Percentiles rank a stretch among this genome's conserved stretches.
phyloP scores from a whole-genome alignment of 2,888 invertebrate species.

The Chloromyia formosa region DNA sequence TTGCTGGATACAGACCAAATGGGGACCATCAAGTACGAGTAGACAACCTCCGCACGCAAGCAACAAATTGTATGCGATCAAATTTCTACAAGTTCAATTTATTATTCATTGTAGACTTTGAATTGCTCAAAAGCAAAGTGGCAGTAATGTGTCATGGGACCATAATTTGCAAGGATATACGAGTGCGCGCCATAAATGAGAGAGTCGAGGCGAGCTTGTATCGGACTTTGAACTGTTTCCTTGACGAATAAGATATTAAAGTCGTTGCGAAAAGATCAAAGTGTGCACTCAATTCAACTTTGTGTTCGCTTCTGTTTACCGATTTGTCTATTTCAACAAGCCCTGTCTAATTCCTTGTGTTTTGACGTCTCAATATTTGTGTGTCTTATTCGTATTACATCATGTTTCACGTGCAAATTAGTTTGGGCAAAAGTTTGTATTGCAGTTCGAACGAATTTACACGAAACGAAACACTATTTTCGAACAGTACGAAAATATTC shows the following conservation, averaged over 20 bases:
- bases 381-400: not conserved
- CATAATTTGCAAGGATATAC: not conserved
- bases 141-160: slow-evolving; percentile 11
- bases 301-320: slow-evolving; percentile 51
- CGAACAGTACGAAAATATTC: too few species aligned
- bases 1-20: too few species aligned
- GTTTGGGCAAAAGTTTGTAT: not conserved
- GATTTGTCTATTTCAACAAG: not conserved
- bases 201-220: not conserved
- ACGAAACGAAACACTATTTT: too few species aligned
- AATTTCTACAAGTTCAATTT: slow-evolving; percentile 43
- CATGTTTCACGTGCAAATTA: slow-evolving; percentile 1
- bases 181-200: not conserved
- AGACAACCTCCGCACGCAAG: not conserved
- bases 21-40: not conserved
- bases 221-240: slow-evolving; percentile 24
- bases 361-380: slow-evolving; percentile 1
- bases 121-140: slow-evolving; percentile 28
- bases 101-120: slow-evolving; percentile 43
- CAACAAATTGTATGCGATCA: slow-evolving; percentile 34
- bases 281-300: slow-evolving; percentile 54
- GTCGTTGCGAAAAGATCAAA: slow-evolving; percentile 52
- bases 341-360: not conserved
- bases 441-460: too few species aligned
- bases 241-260: slow-evolving; percentile 28